phyloP scores from a whole-genome alignment of 2,888 invertebrate species.

The Acronicta leporina region DNA sequence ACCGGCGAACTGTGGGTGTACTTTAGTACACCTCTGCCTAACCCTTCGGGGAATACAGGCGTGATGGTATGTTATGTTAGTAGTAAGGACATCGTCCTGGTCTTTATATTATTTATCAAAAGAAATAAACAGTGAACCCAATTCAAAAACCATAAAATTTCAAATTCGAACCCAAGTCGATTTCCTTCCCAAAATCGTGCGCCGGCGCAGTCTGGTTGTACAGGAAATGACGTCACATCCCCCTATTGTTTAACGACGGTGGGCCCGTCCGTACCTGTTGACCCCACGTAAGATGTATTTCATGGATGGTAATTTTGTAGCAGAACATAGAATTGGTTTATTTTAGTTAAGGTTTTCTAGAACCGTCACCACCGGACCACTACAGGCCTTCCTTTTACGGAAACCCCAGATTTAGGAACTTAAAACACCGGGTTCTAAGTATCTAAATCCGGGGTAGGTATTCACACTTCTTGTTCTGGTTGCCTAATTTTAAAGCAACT shows the following conservation, averaged over 20 bases:
- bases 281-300: slow-evolving; percentile 25
- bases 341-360: not conserved
- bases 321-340: slow-evolving; percentile 2
- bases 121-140: slow-evolving; percentile 11
- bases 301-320: slow-evolving; percentile 45
- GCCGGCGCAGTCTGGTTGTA: slow-evolving; percentile 41
- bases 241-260: slow-evolving; percentile 54
- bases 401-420: too few relatives aligned
- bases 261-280: slow-evolving; percentile 35
- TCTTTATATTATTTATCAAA: slow-evolving; percentile 15
- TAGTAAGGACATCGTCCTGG: too few relatives aligned
- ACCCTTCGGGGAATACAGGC: too few relatives aligned
- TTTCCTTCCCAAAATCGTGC: slow-evolving; percentile 56
- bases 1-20: too few relatives aligned
- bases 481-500: too few relatives aligned
- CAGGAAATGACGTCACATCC: slow-evolving; percentile 75
- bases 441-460: too few relatives aligned
- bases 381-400: too few relatives aligned
- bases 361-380: too few relatives aligned
- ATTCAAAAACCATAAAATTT: slow-evolving; percentile 35
- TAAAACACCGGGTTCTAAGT: too few relatives aligned
- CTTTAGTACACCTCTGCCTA: too few relatives aligned
- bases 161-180: slow-evolving; percentile 34
- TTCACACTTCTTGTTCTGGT: too few relatives aligned
- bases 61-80: too few relatives aligned